These are phyloP conservation scores for Tetramorium simillimum DNA, from an alignment of 1,140 invertebrate genomes.

Conservation along the genomic window DNA sequence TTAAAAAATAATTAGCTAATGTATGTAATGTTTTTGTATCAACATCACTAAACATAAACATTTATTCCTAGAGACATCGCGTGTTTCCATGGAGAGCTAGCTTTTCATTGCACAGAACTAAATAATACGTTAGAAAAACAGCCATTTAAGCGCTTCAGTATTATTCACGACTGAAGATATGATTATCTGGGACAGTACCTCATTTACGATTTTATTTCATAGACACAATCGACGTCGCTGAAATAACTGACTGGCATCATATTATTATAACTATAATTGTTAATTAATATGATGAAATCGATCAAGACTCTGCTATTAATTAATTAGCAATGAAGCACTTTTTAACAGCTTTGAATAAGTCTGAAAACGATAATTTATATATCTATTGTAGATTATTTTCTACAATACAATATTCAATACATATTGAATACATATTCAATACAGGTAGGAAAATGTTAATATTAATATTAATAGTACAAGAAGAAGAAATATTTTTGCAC, in stretches of 20 bases:
- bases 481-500: background rate
- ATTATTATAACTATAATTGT: background rate
- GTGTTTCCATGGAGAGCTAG: slow-evolving; percentile 64
- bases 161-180: background rate
- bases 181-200: background rate
- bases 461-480: background rate
- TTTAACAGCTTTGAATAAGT: background rate
- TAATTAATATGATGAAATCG: background rate
- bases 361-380: background rate
- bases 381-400: background rate
- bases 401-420: slow-evolving; percentile 1
- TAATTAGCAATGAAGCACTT: background rate
- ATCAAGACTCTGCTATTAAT: background rate
- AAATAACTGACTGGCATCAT: background rate
- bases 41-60: background rate
- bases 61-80: slow-evolving; percentile 1
- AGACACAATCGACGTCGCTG: background rate
- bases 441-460: background rate
- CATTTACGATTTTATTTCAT: background rate
- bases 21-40: background rate
- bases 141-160: background rate
- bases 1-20: background rate
- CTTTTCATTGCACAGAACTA: slow-evolving; percentile 43
- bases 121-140: slow-evolving; percentile 1
- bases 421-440: background rate